Base-by-base conservation (phyloP, 2,797 vertebrate species). In the Pangasius krempfi region DNA sequence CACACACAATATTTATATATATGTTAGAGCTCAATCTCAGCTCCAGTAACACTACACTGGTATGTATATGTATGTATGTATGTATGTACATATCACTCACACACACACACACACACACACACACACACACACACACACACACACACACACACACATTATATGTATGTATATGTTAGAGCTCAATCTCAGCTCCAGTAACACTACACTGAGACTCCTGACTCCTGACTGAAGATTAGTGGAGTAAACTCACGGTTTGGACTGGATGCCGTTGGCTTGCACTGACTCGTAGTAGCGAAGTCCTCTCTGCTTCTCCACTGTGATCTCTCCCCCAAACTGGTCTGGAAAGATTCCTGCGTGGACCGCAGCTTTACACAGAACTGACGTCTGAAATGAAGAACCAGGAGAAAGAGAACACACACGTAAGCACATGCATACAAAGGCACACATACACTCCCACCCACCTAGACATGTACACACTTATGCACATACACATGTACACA, bases 291-390 rank as follows among this genome's bases (percentile, higher is more conserved):
- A 95, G 91, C 96, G 96, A 90, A 95, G 92, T 85, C 97, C 97
- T 89, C 95, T 96, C 78, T 92, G 93, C 85, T 95, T 93, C 64
- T 96, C 94, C 90, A 98, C 93, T 0, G 91, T 95, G 92, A 98
- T 95, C 89, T 93, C 95, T 1, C 97, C 97, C 0, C 97, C 97
- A 89, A 96, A 92, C 93, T 96, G 95, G 2, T 97, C 96, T 0
- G 95, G 90, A 70, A 97, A 95, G 56, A 97, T 86, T 37, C 97
- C 97, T 0, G 97, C 97, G 0, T 98, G 97, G 85, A 97, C 93
- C 0, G 97, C 97, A 0, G 97, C 93, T 93, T 97, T 97, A 94
- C 97, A 98, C 86, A 98, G 89, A 88, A 97, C 93, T 0, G 97
- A 98, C 0, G 97, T 97, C 97, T 97, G 92, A 89, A 96, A 96